phyloP scores from a whole-genome alignment of 2,797 vertebrate species.

The Poecilia wingei region DNA sequence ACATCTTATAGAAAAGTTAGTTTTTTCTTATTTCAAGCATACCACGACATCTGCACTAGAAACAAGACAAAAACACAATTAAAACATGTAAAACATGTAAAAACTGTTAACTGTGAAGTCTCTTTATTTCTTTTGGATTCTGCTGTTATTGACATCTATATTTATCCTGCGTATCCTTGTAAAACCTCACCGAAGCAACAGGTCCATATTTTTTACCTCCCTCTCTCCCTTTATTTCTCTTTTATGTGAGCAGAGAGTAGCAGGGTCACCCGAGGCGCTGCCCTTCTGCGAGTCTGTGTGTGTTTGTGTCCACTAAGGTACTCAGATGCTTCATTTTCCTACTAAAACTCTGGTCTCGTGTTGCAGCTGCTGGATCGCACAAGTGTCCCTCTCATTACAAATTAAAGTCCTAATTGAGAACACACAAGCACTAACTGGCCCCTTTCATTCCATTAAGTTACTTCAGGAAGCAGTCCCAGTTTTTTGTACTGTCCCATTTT shows the following conservation, averaged over 20 bases:
- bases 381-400: slow-evolving; percentile 48
- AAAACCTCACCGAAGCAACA: slow-evolving; percentile 21
- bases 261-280: slow-evolving; percentile 69
- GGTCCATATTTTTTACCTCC: slow-evolving; percentile 23
- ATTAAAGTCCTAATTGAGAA: slow-evolving; percentile 60
- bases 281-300: slow-evolving; percentile 29
- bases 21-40: neutral
- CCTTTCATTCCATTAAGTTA: slow-evolving; percentile 29
- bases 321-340: slow-evolving; percentile 35
- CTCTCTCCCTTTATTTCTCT: slow-evolving; percentile 64
- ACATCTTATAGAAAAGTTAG: neutral
- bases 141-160: slow-evolving; percentile 19
- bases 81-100: slow-evolving; percentile 9
- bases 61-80: neutral
- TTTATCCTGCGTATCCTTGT: slow-evolving; percentile 22
- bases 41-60: neutral
- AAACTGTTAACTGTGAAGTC: slow-evolving; percentile 10
- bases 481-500: slow-evolving; percentile 65
- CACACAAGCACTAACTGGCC: slow-evolving; percentile 25
- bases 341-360: slow-evolving; percentile 30
- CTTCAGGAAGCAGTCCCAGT: slow-evolving; percentile 35
- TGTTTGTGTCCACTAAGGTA: slow-evolving; percentile 18
- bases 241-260: slow-evolving; percentile 70
- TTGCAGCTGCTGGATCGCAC: slow-evolving; percentile 55
- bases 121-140: slow-evolving; percentile 25